These are phyloP conservation scores for Rhagoletis zephyria DNA, from an alignment of 1,140 invertebrate species.

Conservation along the genomic window DNA sequence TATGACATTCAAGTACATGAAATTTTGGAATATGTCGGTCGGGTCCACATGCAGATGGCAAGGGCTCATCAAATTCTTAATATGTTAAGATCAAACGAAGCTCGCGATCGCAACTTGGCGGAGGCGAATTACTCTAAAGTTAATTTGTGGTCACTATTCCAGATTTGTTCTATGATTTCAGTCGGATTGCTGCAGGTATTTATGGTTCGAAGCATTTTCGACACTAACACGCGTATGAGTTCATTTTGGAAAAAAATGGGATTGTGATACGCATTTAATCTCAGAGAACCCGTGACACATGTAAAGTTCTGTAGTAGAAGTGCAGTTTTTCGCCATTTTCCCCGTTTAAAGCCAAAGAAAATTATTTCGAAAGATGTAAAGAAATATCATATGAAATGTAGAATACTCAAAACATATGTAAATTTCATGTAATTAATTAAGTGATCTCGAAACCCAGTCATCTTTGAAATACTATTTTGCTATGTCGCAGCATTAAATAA, in stretches of 20 bases:
- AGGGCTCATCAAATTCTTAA: slow-evolving; percentile 83
- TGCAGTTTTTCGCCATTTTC: background rate
- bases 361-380: background rate
- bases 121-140: slow-evolving; percentile 84
- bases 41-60: slow-evolving; percentile 77
- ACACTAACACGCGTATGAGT: slow-evolving; percentile 77
- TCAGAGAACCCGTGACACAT: background rate
- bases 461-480: background rate
- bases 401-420: background rate
- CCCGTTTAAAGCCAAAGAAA: slow-evolving; percentile 18
- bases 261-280: slow-evolving; percentile 63
- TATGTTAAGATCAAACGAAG: slow-evolving; percentile 81
- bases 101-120: slow-evolving; percentile 84
- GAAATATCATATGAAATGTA: background rate
- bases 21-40: slow-evolving; percentile 78
- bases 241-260: slow-evolving; percentile 75
- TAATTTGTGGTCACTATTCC: slow-evolving; percentile 81
- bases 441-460: slow-evolving; percentile 16
- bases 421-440: background rate
- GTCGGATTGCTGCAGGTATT: slow-evolving; percentile 81
- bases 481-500: background rate
- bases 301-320: background rate
- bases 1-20: slow-evolving; percentile 80
- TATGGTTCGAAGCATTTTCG: slow-evolving; percentile 81
- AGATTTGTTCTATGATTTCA: slow-evolving; percentile 81